phyloP scores from a whole-genome alignment of 2,888 invertebrate genomes.

The Latrodectus hesperus region DNA sequence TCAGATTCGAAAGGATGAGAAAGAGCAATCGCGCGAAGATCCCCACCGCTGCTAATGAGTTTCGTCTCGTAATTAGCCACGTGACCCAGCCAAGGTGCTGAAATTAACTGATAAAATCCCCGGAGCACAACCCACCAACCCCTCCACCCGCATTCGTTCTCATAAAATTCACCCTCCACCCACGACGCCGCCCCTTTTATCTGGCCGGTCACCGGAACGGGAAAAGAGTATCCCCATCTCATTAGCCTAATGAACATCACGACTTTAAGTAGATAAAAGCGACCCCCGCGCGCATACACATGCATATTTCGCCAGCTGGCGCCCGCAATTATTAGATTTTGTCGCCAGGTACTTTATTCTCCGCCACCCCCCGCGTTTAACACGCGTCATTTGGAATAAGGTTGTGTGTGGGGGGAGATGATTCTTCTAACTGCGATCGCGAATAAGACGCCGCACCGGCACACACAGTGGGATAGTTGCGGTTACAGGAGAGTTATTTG shows the following conservation, averaged over 20 bases:
- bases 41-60: slow-evolving; percentile 46
- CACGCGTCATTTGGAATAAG: slow-evolving; percentile 25
- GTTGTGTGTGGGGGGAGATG: not conserved
- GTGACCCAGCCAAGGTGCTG: slow-evolving; percentile 62
- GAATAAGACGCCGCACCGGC: not conserved
- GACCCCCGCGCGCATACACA: slow-evolving; percentile 28
- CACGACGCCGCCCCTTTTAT: slow-evolving; percentile 31
- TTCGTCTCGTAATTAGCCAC: slow-evolving; percentile 64
- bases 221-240: slow-evolving; percentile 38
- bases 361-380: not conserved
- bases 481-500: not conserved
- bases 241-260: slow-evolving; percentile 63
- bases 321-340: slow-evolving; percentile 54
- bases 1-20: slow-evolving; percentile 3
- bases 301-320: not conserved
- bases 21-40: slow-evolving; percentile 53
- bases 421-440: no score
- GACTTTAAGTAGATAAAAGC: slow-evolving; percentile 66
- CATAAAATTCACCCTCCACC: slow-evolving; percentile 42
- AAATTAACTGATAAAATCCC: slow-evolving; percentile 65
- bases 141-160: slow-evolving; percentile 34
- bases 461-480: not conserved
- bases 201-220: slow-evolving; percentile 50
- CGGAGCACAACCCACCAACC: not conserved
- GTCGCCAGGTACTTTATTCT: not conserved